Percentiles rank a stretch among this genome's conserved stretches.
phyloP scores from a whole-genome alignment of 2,113 vertebrate genomes.

The Mesembrinibis cayennensis region DNA sequence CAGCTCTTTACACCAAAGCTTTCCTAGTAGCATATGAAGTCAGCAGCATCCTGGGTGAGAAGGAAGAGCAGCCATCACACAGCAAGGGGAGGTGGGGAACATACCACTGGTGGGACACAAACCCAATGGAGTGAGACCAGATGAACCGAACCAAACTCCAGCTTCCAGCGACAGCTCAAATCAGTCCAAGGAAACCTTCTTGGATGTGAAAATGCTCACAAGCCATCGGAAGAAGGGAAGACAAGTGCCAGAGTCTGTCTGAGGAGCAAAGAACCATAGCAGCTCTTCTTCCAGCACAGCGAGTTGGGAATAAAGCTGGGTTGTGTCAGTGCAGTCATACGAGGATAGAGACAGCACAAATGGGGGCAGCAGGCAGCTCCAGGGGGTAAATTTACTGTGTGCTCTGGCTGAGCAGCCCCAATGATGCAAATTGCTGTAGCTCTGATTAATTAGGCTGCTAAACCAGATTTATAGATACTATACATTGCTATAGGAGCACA shows the following conservation, averaged over 20 bases:
- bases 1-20: neutral
- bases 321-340: neutral
- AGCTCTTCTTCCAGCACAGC: neutral
- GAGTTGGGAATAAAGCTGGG: neutral
- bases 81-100: neutral
- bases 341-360: neutral
- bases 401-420: neutral
- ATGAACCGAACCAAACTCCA: fast-evolving
- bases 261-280: neutral
- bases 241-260: neutral
- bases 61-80: neutral
- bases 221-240: neutral
- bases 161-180: neutral
- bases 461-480: neutral
- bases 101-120: neutral
- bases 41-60: neutral
- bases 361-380: neutral
- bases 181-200: neutral
- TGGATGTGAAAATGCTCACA: neutral
- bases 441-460: constrained; percentile 29
- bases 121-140: neutral
- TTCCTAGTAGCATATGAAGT: neutral
- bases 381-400: neutral
- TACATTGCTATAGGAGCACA: neutral
- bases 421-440: constrained; percentile 18